A percentile compares a stretch with the other conserved stretches of the same genome.
Conservation (phyloP, 2,888 invertebrate genomes). For the Eristalis pertinax region DNA sequence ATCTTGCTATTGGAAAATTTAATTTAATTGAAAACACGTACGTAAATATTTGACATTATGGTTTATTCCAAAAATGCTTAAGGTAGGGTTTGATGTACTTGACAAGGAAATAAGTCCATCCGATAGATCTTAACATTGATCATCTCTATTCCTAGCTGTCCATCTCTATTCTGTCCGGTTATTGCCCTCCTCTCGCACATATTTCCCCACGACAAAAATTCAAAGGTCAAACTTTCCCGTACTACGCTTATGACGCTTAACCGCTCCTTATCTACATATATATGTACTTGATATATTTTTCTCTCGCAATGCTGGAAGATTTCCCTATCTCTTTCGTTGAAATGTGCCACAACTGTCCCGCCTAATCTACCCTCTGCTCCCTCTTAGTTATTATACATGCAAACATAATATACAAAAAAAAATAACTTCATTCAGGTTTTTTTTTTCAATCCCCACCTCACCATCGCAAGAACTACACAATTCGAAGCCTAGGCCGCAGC, state of each 20-base stretch:
- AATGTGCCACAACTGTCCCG: not conserved
- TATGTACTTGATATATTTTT: not conserved
- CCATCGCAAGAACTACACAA: constrained; percentile 22
- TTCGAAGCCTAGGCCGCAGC: constrained; percentile 33
- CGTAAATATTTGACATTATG: no score
- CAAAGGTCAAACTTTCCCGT: no score
- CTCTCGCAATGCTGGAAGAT: not conserved
- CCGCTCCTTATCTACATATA: not conserved
- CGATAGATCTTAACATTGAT: no score
- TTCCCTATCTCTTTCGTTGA: not conserved
- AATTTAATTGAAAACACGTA: no score
- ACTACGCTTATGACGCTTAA: not conserved
- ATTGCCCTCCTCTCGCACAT: no score
- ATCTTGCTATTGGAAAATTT: no score
- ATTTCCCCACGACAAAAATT: not conserved
- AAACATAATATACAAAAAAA: not conserved
- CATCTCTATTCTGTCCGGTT: no score
- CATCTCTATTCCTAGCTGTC: no score
- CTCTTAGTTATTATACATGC: not conserved
- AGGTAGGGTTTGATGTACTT: no score
- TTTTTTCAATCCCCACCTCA: constrained; percentile 33
- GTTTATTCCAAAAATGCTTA: no score
- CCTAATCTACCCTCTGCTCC: not conserved
- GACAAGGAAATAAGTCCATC: no score
- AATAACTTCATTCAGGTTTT: constrained; percentile 28